Percentiles rank a stretch among this genome's conserved stretches.
Conservation (phyloP, 2,797 vertebrate genomes). For the Artibeus lituratus region DNA sequence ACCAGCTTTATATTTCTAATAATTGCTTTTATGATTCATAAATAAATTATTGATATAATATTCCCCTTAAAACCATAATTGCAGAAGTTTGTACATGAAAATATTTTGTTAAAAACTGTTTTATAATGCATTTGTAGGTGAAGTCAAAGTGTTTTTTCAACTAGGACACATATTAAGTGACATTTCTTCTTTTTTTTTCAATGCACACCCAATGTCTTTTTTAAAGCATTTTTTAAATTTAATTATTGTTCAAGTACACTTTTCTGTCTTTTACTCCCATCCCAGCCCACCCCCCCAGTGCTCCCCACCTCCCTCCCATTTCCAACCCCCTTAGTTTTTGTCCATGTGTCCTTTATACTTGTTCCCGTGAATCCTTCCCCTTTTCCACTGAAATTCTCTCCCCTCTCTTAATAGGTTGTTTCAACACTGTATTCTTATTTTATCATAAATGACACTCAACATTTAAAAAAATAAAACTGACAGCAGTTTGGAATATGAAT, state of each 20-base stretch:
- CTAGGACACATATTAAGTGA: background rate
- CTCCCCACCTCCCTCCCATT: no score
- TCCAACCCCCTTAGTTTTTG: no score
- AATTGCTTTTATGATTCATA: slow-evolving; percentile 11
- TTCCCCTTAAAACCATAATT: background rate
- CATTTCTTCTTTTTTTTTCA: background rate
- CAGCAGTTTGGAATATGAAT: background rate
- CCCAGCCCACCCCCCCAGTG: no score
- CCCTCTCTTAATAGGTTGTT: background rate
- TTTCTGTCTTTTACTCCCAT: no score
- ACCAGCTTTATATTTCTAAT: background rate
- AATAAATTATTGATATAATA: background rate
- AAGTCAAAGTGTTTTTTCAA: background rate
- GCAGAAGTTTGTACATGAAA: background rate
- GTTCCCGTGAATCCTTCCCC: no score
- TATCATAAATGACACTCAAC: background rate
- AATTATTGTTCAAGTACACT: no score
- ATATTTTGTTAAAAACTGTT: background rate
- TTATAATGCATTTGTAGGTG: background rate
- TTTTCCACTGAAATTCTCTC: no score
- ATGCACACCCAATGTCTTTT: no score
- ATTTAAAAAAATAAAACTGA: background rate
- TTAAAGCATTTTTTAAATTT: no score
- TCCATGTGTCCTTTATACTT: no score
- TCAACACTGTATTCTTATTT: background rate